Conservation (phyloP, 2,888 invertebrate genomes). For the Drosophila seclusa region DNA sequence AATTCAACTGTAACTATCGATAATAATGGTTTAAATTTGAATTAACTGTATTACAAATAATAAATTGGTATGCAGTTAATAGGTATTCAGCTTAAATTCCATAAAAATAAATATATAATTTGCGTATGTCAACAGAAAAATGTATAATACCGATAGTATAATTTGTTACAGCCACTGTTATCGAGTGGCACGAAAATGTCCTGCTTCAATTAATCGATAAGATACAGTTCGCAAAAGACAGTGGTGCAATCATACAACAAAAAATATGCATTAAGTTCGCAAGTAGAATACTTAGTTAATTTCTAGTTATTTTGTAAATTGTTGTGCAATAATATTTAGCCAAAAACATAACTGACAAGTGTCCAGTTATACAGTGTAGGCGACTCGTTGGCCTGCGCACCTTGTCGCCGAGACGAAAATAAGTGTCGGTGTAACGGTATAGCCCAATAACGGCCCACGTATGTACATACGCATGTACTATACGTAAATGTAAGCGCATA, state of each 20-base stretch:
- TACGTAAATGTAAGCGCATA: conserved; percentile 43
- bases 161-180: background rate
- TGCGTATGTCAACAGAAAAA: background rate
- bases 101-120: no score
- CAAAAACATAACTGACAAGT: conserved; percentile 43
- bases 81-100: background rate
- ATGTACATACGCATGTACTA: conserved; percentile 38
- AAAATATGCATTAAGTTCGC: conserved; percentile 67
- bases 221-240: conserved; percentile 30
- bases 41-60: background rate
- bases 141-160: conserved; percentile 18
- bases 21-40: background rate
- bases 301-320: conserved; percentile 71
- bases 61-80: background rate
- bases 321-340: conserved; percentile 75
- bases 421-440: conserved; percentile 53
- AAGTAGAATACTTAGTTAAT: conserved; percentile 70
- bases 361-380: conserved; percentile 32
- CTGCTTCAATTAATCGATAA: conserved; percentile 49
- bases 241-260: conserved; percentile 60
- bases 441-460: conserved; percentile 43
- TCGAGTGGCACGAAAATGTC: conserved; percentile 25
- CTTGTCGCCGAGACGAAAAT: conserved; percentile 10
- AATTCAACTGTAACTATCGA: conserved; percentile 21
- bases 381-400: conserved; percentile 20